Conservation (phyloP, 35 echinoderm and acorn worm species). For the Ptychodera flava region DNA sequence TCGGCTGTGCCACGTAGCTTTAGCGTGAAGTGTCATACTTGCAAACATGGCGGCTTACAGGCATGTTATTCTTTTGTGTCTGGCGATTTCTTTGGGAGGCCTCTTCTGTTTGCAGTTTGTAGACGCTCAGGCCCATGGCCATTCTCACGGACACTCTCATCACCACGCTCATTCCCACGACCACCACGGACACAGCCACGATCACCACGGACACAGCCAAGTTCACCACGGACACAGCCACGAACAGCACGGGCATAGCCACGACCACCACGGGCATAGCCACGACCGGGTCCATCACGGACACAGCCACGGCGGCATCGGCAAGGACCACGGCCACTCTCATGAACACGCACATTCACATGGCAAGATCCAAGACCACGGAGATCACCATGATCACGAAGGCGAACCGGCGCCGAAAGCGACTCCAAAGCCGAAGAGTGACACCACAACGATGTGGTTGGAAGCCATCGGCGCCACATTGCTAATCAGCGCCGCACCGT, state of each 20-base stretch:
- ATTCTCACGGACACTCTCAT: too few relatives aligned
- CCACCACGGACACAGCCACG: too few relatives aligned
- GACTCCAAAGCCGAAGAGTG: neutral
- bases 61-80: too few relatives aligned
- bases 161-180: too few relatives aligned
- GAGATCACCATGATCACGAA: constrained; percentile 29
- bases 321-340: neutral
- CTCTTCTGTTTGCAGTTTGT: too few relatives aligned
- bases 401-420: constrained; percentile 5
- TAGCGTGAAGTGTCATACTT: too few relatives aligned
- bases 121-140: too few relatives aligned
- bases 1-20: too few relatives aligned
- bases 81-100: too few relatives aligned
- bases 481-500: constrained; percentile 84
- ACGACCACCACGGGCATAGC: neutral
- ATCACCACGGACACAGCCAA: neutral
- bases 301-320: neutral
- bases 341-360: too few relatives aligned
- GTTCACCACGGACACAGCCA: neutral
- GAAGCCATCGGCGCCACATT: constrained; percentile 90
- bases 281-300: neutral
- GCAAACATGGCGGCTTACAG: too few relatives aligned
- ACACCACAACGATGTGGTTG: constrained; percentile 48
- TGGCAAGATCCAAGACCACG: constrained; percentile 24
- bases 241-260: neutral